Conservation (phyloP, 2,113 vertebrate genomes). For the Aegypius monachus region DNA sequence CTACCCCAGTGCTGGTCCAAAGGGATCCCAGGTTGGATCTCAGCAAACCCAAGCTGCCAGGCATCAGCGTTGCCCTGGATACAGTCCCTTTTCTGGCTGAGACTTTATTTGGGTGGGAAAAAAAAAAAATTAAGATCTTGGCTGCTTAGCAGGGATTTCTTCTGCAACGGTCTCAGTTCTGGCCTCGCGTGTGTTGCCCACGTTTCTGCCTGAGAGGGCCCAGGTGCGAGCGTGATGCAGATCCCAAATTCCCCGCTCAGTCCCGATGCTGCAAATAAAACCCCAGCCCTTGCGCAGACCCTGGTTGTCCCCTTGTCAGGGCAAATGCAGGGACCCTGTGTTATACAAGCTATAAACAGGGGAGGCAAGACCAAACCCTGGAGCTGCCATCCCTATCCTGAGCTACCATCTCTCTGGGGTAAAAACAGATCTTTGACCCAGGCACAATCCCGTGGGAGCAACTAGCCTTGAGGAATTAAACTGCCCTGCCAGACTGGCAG, state of each 20-base stretch:
- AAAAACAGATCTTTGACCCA: neutral
- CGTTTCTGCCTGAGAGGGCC: neutral
- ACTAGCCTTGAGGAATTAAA: rapidly evolving
- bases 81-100: neutral
- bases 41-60: rapidly evolving
- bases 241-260: rapidly evolving
- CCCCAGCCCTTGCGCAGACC: neutral
- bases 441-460: rapidly evolving
- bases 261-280: rapidly evolving
- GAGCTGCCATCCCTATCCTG: neutral
- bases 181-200: neutral
- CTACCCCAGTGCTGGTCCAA: rapidly evolving
- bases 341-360: rapidly evolving
- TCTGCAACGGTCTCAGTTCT: rapidly evolving
- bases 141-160: neutral
- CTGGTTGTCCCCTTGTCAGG: rapidly evolving
- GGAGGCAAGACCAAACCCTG: neutral
- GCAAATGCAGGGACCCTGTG: rapidly evolving
- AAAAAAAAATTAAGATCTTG: neutral
- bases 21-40: neutral
- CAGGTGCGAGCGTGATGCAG: rapidly evolving
- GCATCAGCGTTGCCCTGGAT: neutral
- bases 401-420: neutral
- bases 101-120: neutral
- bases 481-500: rapidly evolving